Evolutionary conservation across 2,797 vertebrate species (phyloP), one percentile per base, ranked within the genome.

Genomic region (Aselliscus stoliczkanus): DNA sequence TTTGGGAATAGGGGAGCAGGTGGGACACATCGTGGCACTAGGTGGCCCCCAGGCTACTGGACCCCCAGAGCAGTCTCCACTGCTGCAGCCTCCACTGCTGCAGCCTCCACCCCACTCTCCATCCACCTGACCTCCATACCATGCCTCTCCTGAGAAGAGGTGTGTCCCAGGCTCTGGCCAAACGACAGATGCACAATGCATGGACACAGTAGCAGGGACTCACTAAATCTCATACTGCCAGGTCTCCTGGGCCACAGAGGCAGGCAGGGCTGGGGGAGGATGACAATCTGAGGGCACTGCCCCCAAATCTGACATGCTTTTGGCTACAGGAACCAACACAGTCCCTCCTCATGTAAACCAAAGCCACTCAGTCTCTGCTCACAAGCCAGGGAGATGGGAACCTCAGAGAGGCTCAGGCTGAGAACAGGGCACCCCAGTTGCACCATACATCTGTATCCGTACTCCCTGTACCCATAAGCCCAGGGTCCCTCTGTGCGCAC

Each of bases 1-100:
- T 99, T 96, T 88, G 34, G 86, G 80, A 37, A 91, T 87, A 96
- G 65, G 47, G 64, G 52, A 90, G 94, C 11, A 15, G 65, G 70
- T 93, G 73, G 96, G 52, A 7, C 3, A 7, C 3, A 0, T 7
- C 25, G 5, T 8, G 34, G 47, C 42, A 12, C 9, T 2, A 31
- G 3, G 37, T 4, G 25, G 65, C 27, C 67, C 31, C 52, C 52
- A 23, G 18, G 25, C n/a, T 44, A 27, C 23, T 7, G 21, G 29
- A 39, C 60, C 77, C 47, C 58, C 5, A 23, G 2, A 27, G 27
- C 14, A 42, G 15, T 20, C 60, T n/a, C 47, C 62, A 5, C 31
- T 47, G 39, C 58, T 8, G 39, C 31, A 31, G 62, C 12, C 42
- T 8, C 7, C 44, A 54, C 11, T 47, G 39, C 58, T 8, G 39